Base-by-base conservation (phyloP, 1,140 invertebrate genomes). In the Hirudo medicinalis region DNA sequence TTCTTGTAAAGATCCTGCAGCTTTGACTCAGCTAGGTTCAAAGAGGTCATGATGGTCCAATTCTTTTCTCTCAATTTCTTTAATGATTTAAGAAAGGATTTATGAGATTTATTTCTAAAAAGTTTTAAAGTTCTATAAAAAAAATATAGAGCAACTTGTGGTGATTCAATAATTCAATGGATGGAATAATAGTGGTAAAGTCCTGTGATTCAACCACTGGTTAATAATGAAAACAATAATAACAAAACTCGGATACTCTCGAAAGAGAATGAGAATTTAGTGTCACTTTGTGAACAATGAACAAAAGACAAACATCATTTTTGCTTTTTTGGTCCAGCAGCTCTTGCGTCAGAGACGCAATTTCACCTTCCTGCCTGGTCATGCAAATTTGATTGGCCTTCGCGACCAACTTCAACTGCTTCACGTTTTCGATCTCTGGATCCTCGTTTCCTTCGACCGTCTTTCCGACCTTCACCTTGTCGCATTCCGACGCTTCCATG, bases 41-140 rank as follows among this genome's bases (percentile, higher is more conserved):
- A n/a, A 3, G 29, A 32, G 11, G 29, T 32, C 57, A 63, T 32
- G 57, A 63, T n/a, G 29, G 22, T n/a, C 57, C 57, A 63, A 63
- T 63, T 63, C 29, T 63, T 63, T 20, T 63, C 29, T 22, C 57
- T 22, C 57, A 63, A 32, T 22, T 63, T 32, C 57, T 63, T 25
- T 20, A 63, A 32, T 25, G 11, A 49, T 5, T 49, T 49, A 49
- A 49, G 9, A 49, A 49, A 11, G 11, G 11, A 40, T 40, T 40
- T n/a, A n/a, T n/a, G n/a, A n/a, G n/a, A n/a, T n/a, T n/a, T n/a
- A n/a, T n/a, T n/a, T n/a, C n/a, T n/a, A n/a, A n/a, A 36, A 36
- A 3, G 32, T 36, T 36, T 36, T 36, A 3, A 36, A 36, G 6
- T 36, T 36, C 32, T 36, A 36, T 2, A 36, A 36, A 36, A 36